phyloP scores from a whole-genome alignment of 2,797 vertebrate species.

The Simalia tracyae region DNA sequence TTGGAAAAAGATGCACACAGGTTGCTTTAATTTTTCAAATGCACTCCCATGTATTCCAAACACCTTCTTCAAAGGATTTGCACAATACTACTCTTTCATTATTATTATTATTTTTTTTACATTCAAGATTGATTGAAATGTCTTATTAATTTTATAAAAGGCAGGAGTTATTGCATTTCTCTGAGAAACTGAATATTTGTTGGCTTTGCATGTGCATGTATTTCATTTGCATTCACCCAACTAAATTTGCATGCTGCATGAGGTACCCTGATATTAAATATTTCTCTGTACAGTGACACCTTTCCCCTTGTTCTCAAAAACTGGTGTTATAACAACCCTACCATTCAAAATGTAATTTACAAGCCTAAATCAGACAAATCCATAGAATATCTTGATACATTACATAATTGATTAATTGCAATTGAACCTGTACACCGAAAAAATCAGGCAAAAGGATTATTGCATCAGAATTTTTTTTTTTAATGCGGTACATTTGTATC shows the following conservation, averaged over 20 bases:
- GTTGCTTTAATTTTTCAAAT: not conserved
- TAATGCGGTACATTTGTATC: not conserved
- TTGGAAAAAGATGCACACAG: not conserved
- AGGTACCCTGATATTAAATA: not conserved
- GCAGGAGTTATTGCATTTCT: conserved; percentile 6
- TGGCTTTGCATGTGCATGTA: conserved; percentile 13
- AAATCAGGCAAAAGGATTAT: not conserved
- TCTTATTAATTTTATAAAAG: conserved; percentile 47
- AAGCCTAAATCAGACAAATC: not conserved
- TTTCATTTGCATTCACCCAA: not conserved
- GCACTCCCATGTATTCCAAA: not conserved
- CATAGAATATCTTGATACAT: not conserved
- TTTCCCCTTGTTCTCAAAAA: not conserved
- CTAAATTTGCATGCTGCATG: not conserved
- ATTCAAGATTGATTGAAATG: conserved; percentile 41
- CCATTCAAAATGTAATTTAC: not conserved
- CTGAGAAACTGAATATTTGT: conserved; percentile 8
- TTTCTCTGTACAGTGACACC: not conserved
- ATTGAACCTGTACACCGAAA: not conserved
- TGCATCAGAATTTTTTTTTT: not conserved
- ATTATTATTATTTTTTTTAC: conserved; percentile 18
- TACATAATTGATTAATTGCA: no score
- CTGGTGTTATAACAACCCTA: not conserved
- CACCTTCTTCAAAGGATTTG: not conserved
- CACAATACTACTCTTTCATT: conserved; percentile 35